These are phyloP conservation scores for Syrphus vitripennis DNA, from an alignment of 2,888 invertebrate species.

Conservation along the genomic window DNA sequence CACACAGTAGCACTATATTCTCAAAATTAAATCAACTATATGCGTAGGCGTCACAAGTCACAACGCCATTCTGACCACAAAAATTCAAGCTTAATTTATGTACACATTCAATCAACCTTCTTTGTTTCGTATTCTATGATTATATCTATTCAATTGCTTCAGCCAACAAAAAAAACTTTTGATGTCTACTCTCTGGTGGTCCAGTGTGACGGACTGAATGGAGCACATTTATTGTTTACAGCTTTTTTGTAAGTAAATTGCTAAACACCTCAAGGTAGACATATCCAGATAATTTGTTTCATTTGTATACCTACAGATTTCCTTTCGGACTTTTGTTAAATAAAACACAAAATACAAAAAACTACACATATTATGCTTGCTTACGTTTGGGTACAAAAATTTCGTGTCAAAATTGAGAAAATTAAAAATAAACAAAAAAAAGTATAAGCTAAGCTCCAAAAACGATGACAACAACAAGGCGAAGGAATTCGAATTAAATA, in stretches of 20 bases:
- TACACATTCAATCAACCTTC: conserved; percentile 58
- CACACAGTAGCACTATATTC: conserved; percentile 46
- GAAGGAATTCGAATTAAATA: conserved; percentile 64
- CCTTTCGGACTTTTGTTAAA: conserved; percentile 26
- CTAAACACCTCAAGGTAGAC: conserved; percentile 54
- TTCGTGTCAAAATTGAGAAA: background rate
- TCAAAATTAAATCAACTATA: conserved; percentile 41
- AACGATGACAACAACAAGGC: conserved; percentile 56
- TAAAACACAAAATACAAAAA: background rate
- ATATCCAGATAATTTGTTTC: conserved; percentile 48
- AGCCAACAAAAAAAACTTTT: background rate
- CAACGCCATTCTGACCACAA: conserved; percentile 46
- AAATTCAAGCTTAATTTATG: conserved; percentile 59
- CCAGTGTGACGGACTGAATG: background rate
- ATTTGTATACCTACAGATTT: conserved; percentile 53
- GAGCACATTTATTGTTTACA: conserved; percentile 57
- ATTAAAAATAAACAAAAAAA: background rate
- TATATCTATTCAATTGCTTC: conserved; percentile 40
- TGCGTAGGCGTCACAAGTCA: conserved; percentile 51
- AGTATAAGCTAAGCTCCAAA: conserved; percentile 12
- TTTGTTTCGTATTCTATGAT: conserved; percentile 67
- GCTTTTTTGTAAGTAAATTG: conserved; percentile 42
- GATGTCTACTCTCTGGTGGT: conserved; percentile 27
- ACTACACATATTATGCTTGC: background rate
- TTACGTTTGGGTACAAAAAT: conserved; percentile 52